These are phyloP conservation scores for Zaprionus vittiger DNA, from an alignment of 1,140 invertebrate species.

Conservation along the genomic window DNA sequence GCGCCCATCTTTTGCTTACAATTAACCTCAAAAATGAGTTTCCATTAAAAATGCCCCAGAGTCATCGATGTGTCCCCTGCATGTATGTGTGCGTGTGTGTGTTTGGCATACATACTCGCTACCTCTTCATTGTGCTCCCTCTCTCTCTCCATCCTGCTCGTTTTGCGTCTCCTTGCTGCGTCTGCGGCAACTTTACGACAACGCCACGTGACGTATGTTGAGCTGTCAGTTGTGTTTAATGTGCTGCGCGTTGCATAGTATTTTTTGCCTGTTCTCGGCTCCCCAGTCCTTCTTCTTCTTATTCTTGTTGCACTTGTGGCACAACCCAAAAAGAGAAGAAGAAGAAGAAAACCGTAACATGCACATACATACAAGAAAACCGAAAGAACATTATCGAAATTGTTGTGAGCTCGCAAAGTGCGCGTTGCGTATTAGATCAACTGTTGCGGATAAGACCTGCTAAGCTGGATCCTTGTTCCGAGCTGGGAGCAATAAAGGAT, in stretches of 20 bases:
- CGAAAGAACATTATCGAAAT: constrained; percentile 41
- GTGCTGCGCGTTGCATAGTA: constrained; percentile 64
- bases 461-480: constrained; percentile 12
- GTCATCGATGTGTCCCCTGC: constrained; percentile 66
- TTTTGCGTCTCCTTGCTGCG: constrained; percentile 12
- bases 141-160: not conserved
- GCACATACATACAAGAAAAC: not conserved
- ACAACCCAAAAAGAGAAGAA: not conserved
- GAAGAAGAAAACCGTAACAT: not conserved
- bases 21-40: constrained; percentile 84
- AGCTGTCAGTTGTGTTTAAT: constrained; percentile 81
- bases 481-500: not conserved
- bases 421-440: constrained; percentile 31
- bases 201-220: constrained; percentile 78
- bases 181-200: constrained; percentile 75
- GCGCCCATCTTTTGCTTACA: constrained; percentile 74
- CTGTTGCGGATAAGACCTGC: constrained; percentile 25
- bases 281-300: constrained; percentile 15
- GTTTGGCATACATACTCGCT: constrained; percentile 25
- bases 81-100: constrained; percentile 29
- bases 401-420: constrained; percentile 28
- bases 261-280: constrained; percentile 1
- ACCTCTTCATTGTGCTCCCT: not conserved
- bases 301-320: constrained; percentile 10
- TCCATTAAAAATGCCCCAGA: constrained; percentile 83